Conservation (phyloP, 2,797 vertebrate species). For the Pelochelys cantorii region DNA sequence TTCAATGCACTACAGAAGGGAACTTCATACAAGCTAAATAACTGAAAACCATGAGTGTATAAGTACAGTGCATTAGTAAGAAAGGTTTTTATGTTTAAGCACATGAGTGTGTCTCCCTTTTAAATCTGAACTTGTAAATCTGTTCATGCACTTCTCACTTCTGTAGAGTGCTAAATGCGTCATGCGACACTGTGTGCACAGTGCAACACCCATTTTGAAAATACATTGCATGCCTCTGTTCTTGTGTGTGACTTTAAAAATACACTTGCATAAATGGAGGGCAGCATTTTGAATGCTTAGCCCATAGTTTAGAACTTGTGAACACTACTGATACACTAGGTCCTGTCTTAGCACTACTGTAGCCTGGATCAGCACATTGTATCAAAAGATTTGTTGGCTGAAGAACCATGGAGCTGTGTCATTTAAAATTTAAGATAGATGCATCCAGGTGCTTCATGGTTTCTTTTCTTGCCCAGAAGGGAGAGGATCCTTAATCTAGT, state of each 20-base stretch:
- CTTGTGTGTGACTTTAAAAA: constrained; percentile 55
- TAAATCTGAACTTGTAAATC: constrained; percentile 14
- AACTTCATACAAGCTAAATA: neutral
- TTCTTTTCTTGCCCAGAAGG: neutral
- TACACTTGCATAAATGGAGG: constrained; percentile 17
- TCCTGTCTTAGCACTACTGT: neutral
- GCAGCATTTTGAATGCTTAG: neutral
- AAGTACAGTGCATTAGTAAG: neutral
- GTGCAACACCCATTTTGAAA: constrained; percentile 36
- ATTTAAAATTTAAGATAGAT: neutral
- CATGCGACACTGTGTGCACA: constrained; percentile 10
- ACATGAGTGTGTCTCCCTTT: neutral
- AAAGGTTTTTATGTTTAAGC: neutral
- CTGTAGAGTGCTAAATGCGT: neutral
- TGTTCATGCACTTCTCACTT: constrained; percentile 10
- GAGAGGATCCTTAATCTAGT: neutral
- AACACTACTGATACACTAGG: constrained; percentile 11
- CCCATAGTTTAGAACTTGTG: neutral
- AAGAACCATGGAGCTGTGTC: neutral
- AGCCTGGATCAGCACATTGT: neutral
- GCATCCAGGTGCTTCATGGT: neutral
- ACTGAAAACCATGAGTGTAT: neutral
- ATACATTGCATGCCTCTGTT: constrained; percentile 39
- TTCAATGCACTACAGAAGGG: neutral
- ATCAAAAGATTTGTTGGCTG: neutral